Conservation (phyloP, 2,113 vertebrate genomes). For the Columba janthina region DNA sequence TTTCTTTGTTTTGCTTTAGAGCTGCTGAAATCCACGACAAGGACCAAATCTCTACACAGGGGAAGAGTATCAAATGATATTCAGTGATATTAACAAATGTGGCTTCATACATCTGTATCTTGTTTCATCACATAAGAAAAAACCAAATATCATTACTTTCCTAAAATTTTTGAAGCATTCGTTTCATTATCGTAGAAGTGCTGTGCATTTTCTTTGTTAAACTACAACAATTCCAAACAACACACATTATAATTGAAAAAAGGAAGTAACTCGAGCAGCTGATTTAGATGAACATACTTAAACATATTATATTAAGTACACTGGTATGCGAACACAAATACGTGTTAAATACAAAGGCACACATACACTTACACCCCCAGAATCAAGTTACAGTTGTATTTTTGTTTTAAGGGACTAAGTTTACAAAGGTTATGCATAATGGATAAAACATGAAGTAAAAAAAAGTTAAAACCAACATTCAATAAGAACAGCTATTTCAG, state of each 20-base stretch:
- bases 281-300: background rate
- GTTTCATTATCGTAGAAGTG: background rate
- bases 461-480: background rate
- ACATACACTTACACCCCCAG: background rate
- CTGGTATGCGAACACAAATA: background rate
- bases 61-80: background rate
- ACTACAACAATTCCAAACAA: background rate
- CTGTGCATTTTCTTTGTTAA: background rate
- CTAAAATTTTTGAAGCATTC: background rate
- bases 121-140: background rate
- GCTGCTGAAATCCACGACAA: background rate
- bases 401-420: background rate
- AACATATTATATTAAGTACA: background rate
- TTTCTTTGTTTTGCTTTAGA: background rate
- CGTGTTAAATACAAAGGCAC: background rate
- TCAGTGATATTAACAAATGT: background rate
- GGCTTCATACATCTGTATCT: background rate
- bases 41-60: background rate
- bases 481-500: background rate
- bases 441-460: background rate
- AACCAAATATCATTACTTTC: background rate
- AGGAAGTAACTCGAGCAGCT: background rate
- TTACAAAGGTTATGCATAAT: background rate
- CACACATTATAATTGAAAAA: background rate
- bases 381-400: background rate